Base-by-base conservation (phyloP, 2,113 vertebrate species). In the Sarotherodon lohbergeri region DNA sequence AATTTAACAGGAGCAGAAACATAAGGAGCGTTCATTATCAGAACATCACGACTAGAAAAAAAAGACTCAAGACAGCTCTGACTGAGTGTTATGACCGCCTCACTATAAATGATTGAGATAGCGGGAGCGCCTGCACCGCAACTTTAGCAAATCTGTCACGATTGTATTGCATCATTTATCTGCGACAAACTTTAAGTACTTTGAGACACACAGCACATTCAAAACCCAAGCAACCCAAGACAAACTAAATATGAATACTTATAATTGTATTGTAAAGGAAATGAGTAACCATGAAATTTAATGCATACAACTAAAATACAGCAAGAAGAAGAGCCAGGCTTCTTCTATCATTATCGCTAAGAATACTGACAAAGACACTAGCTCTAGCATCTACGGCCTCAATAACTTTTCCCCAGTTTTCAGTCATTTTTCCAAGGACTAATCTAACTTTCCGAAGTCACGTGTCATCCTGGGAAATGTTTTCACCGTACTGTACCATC, bases 81-180 rank as follows among this genome's bases (percentile, higher is more conserved):
- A 52, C 48, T 19, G 32, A 66, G 34, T 14, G n/a, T 22, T 22
- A 0, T 68, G 6, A 68, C 10, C 63, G 4, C 2, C 6, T 66
- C 17, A 66, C 61, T 68, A 4, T 22, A 41, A 68, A 39, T n/a
- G 34, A 66, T n/a, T 36, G 10, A 36, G 1, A 36, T 19, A 36
- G 34, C 0, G 9, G 1, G 17, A 36, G 3, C 4, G 5, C 16
- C 5, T 3, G 9, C 17, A 34, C 19, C 1, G 3, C 17, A 66
- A 13, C 17, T 66, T 39, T 66, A 39, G 10, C 19, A n/a, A 63
- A 36, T 12, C 34, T 12, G 9, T 34, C 61, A 68, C 7, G 11
- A 68, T 68, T 68, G 5, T 22, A 39, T 22, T n/a, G 32, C 17
- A n/a, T 36, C 17, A 63, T 63, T 66, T 7, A 6, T 41, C 63